Percentiles rank a stretch among this genome's conserved stretches.
Conservation (phyloP, 35 echinoderm and acorn worm genomes). For the Lytechinus variegatus region DNA sequence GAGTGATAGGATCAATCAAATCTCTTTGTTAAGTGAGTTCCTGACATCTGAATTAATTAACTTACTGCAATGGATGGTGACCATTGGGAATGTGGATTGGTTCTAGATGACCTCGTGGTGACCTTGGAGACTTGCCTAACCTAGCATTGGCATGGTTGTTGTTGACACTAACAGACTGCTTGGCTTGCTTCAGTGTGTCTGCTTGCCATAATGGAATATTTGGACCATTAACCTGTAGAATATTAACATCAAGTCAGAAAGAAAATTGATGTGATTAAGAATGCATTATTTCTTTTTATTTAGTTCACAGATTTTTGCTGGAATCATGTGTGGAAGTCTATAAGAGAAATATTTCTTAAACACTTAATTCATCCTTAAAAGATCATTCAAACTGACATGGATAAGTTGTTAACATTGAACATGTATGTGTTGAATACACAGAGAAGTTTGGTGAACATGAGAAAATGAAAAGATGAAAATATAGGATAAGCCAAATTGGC, state of each 20-base stretch:
- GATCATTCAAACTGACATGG: no score
- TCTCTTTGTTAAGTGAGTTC: not conserved
- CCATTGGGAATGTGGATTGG: conserved; percentile 25
- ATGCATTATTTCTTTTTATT: no score
- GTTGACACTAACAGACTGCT: conserved; percentile 39
- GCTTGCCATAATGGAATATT: conserved; percentile 74
- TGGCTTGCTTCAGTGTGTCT: conserved; percentile 24
- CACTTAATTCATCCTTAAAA: no score
- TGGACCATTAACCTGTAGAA: conserved; percentile 61
- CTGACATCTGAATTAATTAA: not conserved
- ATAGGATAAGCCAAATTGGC: no score
- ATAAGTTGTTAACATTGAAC: no score
- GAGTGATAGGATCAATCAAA: no score
- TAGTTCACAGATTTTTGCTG: no score
- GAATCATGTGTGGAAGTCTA: no score
- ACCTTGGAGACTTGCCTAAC: conserved; percentile 8
- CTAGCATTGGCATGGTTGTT: conserved; percentile 30
- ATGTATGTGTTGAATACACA: no score
- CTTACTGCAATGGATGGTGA: not conserved
- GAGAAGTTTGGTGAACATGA: no score
- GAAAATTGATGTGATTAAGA: not conserved
- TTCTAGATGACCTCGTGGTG: conserved; percentile 48
- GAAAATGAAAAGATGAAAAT: no score
- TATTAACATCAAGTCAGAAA: not conserved
- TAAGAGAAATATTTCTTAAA: no score